These are phyloP conservation scores for Melanerpes formicivorus DNA, from an alignment of 2,113 vertebrate species.

Conservation along the genomic window DNA sequence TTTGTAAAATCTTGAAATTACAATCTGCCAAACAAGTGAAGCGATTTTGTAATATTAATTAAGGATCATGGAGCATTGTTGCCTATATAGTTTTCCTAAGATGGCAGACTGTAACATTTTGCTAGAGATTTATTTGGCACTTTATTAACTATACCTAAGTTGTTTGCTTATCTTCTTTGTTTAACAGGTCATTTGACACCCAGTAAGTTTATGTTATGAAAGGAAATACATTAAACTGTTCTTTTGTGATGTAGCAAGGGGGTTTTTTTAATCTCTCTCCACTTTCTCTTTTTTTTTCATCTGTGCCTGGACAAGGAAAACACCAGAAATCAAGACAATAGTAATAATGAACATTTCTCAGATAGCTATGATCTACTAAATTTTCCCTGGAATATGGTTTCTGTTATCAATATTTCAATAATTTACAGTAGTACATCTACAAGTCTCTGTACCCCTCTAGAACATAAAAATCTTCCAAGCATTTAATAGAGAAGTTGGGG, in stretches of 20 bases:
- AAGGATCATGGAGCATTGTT: slow-evolving; percentile 37
- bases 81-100: not conserved
- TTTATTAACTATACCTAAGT: slow-evolving; percentile 37
- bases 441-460: not conserved
- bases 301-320: not conserved
- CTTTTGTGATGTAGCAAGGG: not conserved
- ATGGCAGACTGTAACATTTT: not conserved
- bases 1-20: slow-evolving; percentile 36
- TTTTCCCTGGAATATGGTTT: not conserved
- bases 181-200: slow-evolving; percentile 44
- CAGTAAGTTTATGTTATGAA: slow-evolving; percentile 23
- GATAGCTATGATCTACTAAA: not conserved
- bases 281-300: not conserved
- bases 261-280: not conserved
- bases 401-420: not conserved
- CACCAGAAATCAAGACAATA: not conserved
- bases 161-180: slow-evolving; percentile 52
- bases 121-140: not conserved
- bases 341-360: not conserved
- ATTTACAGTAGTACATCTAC: not conserved
- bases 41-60: slow-evolving; percentile 62
- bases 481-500: not conserved
- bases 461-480: not conserved
- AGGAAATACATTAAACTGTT: not conserved
- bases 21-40: slow-evolving; percentile 37